Percentiles rank a stretch among this genome's conserved stretches.
These are phyloP conservation scores for Falco berigora DNA, from an alignment of 2,797 vertebrate species.

Conservation along the genomic window DNA sequence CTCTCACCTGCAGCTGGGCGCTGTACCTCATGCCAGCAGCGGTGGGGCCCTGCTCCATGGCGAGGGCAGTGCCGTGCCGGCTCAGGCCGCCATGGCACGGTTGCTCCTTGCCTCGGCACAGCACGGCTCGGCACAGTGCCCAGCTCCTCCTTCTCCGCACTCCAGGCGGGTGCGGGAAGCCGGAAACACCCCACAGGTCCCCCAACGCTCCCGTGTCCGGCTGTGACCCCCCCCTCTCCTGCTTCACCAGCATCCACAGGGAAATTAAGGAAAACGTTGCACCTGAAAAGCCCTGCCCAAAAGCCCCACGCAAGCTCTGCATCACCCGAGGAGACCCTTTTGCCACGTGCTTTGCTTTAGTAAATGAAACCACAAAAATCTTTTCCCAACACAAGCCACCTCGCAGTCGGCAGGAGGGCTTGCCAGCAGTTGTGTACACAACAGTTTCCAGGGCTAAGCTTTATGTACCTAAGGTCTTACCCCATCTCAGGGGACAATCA, in stretches of 20 bases:
- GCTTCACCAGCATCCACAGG: background rate
- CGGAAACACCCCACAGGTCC: background rate
- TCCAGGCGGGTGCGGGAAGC: background rate
- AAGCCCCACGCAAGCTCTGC: background rate
- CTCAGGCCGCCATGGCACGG: conserved; percentile 18
- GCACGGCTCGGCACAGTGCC: background rate
- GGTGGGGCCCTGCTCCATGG: background rate
- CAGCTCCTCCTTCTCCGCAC: background rate
- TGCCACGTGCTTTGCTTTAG: background rate
- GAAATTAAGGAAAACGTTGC: rapidly evolving
- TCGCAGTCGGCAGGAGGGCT: background rate
- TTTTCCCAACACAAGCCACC: background rate
- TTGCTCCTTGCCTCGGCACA: background rate
- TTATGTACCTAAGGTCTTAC: background rate
- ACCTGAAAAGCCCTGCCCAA: background rate
- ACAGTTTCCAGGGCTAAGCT: background rate
- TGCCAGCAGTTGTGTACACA: background rate
- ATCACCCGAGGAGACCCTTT: background rate
- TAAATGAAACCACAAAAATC: background rate
- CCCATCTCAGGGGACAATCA: background rate
- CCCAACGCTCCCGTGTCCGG: background rate
- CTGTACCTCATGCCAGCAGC: background rate
- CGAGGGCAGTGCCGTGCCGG: background rate
- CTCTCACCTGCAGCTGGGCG: conserved; percentile 12
- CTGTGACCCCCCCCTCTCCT: background rate